Evolutionary conservation across 2,797 vertebrate species (phyloP), one percentile per base, ranked within the genome.

Genomic region (Sphaeramia orbicularis): DNA sequence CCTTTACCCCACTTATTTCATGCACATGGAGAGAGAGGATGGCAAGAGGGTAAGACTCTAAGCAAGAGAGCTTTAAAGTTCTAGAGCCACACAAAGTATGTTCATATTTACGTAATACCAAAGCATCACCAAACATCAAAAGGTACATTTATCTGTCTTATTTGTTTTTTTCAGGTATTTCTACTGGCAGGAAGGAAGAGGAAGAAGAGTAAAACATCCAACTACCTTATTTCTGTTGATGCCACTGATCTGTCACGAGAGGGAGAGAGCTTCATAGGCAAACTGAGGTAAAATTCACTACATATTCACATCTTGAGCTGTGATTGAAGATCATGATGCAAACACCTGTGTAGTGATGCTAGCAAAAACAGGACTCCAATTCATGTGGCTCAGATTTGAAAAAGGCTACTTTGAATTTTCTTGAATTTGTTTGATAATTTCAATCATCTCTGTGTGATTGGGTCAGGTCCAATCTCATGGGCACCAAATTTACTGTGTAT

Each of bases 151-250:
- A 10, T 10, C n/a, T 37, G 2, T 32, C 0, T 67, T 19, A 10
- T 13, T 48, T 19, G 4, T 5, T 64, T 6, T 87, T 74, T 82
- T 6, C 77, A 99, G 98, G 86, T 95, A 7, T 99, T 99, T 84
- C 91, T 99, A 81, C 92, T 99, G 83, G 97, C 98, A 1, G 97
- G 96, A 9, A 94, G 98, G 76, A 99, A 99, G 89, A 94, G 97
- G 72, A 99, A 99, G 92, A 99, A 98, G 92, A 99, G 97, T 81
- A 99, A 98, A 92, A 98, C 97, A 0, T 98, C 98, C 55, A 99
- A 99, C 92, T 99, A 99, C 76, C 93, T 99, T 64, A 98, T 99
- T 60, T 98, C 97, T 21, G 90, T 96, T 38, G 97, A 99, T 35
- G 95, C 98, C 65, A 98, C 96, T 3, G 96, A 99, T 82, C 91